These are phyloP conservation scores for Xanthorhoe spadicearia DNA, from an alignment of 2,888 invertebrate species.

Conservation along the genomic window DNA sequence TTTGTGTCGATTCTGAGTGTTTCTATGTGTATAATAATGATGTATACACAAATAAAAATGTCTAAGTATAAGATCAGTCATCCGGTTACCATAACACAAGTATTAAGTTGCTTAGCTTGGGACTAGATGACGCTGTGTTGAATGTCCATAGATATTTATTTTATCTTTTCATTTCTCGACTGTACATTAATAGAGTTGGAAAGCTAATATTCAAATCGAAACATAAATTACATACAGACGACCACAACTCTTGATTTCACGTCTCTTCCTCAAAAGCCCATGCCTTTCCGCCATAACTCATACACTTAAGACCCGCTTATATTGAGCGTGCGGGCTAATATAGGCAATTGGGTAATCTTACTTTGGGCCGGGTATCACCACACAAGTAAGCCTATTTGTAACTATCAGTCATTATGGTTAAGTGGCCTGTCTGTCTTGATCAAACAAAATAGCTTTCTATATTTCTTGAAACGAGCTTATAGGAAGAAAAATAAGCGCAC, in stretches of 20 bases:
- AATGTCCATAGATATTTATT: no score
- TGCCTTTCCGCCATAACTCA: not conserved
- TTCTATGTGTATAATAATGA: no score
- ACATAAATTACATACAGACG: not conserved
- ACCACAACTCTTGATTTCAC: not conserved
- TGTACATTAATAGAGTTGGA: not conserved
- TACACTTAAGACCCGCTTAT: conserved; percentile 1
- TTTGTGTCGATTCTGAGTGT: no score
- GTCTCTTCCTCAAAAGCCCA: not conserved
- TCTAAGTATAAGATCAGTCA: no score
- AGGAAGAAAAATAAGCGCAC: no score
- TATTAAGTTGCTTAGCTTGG: no score
- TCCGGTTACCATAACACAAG: no score
- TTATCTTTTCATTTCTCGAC: no score
- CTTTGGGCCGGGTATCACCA: conserved; percentile 4
- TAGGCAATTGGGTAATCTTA: conserved; percentile 11
- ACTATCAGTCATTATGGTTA: not conserved
- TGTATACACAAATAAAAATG: no score
- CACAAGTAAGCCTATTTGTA: not conserved
- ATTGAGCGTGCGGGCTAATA: conserved; percentile 11
- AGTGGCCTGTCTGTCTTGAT: not conserved
- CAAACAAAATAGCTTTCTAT: not conserved
- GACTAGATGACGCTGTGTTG: no score
- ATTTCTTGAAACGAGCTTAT: no score
- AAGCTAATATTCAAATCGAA: not conserved